Evolutionary conservation across 2,113 vertebrate genomes (phyloP).

Genomic region (Pseudopodoces humilis): DNA sequence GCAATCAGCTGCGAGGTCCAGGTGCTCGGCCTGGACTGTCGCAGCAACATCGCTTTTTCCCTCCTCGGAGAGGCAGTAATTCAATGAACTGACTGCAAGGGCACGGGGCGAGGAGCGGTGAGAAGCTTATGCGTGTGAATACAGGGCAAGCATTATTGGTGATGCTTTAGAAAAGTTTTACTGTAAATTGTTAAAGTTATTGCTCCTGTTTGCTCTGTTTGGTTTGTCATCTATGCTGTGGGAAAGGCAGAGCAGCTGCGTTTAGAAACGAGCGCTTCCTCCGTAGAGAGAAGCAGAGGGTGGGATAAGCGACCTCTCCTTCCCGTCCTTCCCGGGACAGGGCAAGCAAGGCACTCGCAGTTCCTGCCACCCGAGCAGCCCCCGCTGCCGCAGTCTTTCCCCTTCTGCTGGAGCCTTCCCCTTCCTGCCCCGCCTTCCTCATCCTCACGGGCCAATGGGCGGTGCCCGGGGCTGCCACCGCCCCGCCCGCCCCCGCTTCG

Average conservation of each 20-base stretch:
- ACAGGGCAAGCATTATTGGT: rapidly evolving
- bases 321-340: neutral
- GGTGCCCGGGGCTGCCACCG: neutral
- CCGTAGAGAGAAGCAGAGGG: neutral
- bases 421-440: neutral
- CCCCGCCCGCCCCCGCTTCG: neutral
- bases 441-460: rapidly evolving
- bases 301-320: too few relatives aligned
- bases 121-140: rapidly evolving
- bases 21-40: neutral
- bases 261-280: neutral
- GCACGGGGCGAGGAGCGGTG: neutral
- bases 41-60: too few relatives aligned
- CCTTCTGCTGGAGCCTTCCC: neutral
- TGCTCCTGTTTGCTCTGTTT: rapidly evolving
- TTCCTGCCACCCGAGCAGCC: rapidly evolving
- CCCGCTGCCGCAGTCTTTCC: neutral
- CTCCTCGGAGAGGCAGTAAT: rapidly evolving
- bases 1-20: rapidly evolving
- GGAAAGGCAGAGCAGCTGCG: neutral
- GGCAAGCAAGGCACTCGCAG: rapidly evolving
- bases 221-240: too few relatives aligned
- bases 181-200: rapidly evolving
- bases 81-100: too few relatives aligned
- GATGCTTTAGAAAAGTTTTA: too few relatives aligned